phyloP scores from a whole-genome alignment of 1,140 invertebrate species.

The Caerostris darwini region DNA sequence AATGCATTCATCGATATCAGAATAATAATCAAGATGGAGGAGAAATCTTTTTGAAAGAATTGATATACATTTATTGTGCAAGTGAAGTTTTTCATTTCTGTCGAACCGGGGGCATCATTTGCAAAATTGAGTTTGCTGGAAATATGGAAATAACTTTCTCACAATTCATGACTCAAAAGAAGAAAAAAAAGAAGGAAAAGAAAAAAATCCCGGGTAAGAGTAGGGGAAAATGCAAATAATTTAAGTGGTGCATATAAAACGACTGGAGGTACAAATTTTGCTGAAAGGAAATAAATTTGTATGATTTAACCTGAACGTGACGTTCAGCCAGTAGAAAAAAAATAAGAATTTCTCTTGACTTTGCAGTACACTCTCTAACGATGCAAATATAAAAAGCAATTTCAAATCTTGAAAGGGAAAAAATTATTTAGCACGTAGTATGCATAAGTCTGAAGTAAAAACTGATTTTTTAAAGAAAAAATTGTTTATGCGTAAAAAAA shows the following conservation, averaged over 20 bases:
- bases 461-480: not conserved
- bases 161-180: not conserved
- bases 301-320: slow-evolving; percentile 39
- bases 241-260: slow-evolving; percentile 46
- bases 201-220: not conserved
- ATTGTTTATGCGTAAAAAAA: not conserved
- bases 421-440: not conserved
- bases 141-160: slow-evolving; percentile 52
- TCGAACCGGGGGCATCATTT: slow-evolving; percentile 9
- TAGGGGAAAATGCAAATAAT: slow-evolving; percentile 36
- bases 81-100: slow-evolving; percentile 32
- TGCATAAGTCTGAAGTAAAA: not conserved
- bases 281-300: slow-evolving; percentile 27
- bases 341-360: not conserved
- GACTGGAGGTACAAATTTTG: slow-evolving; percentile 1
- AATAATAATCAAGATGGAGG: not conserved
- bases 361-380: not conserved
- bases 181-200: not conserved
- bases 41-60: not conserved
- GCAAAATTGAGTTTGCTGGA: slow-evolving; percentile 37
- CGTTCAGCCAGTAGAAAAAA: not conserved
- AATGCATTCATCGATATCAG: slow-evolving; percentile 13
- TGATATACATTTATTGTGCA: slow-evolving; percentile 28
- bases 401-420: not conserved
- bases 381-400: not conserved